phyloP scores from a whole-genome alignment of 2,797 vertebrate species.

The Spinus olivaceus region DNA sequence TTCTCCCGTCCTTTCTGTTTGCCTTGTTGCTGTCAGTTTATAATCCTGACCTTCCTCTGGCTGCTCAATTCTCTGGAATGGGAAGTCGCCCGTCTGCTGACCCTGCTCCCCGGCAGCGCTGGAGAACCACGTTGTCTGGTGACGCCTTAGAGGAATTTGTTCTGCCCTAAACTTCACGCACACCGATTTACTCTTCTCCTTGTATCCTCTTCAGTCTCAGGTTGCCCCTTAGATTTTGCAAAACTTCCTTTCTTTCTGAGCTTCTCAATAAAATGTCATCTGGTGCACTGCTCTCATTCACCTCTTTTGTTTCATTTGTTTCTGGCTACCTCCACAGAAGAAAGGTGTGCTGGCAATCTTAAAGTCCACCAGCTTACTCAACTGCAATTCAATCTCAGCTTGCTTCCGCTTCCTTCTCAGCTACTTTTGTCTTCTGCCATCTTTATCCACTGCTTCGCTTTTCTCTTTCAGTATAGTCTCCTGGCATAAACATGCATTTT shows the following conservation, averaged over 20 bases:
- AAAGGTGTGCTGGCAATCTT: neutral
- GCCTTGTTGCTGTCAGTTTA: neutral
- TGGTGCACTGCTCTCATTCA: fast-evolving
- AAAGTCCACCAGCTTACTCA: neutral
- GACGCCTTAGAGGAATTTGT: neutral
- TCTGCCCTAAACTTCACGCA: neutral
- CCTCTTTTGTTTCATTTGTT: neutral
- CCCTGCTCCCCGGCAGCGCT: neutral
- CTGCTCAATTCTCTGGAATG: neutral
- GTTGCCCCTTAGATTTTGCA: neutral
- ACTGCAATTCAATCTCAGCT: neutral
- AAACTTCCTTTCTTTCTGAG: neutral
- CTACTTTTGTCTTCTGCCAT: neutral
- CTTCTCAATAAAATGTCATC: neutral
- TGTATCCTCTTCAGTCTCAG: neutral
- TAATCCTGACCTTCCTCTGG: neutral
- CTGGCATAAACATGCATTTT: neutral
- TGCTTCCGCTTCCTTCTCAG: neutral
- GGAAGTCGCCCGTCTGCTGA: neutral
- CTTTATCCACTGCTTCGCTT: neutral
- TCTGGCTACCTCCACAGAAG: neutral
- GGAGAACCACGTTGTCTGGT: fast-evolving
- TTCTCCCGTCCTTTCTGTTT: neutral
- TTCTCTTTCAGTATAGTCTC: neutral
- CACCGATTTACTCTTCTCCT: neutral